These are phyloP conservation scores for Chondrosia reniformis DNA, from an alignment of 37 sponge, comb jelly and placozoan genomes.

Conservation along the genomic window DNA sequence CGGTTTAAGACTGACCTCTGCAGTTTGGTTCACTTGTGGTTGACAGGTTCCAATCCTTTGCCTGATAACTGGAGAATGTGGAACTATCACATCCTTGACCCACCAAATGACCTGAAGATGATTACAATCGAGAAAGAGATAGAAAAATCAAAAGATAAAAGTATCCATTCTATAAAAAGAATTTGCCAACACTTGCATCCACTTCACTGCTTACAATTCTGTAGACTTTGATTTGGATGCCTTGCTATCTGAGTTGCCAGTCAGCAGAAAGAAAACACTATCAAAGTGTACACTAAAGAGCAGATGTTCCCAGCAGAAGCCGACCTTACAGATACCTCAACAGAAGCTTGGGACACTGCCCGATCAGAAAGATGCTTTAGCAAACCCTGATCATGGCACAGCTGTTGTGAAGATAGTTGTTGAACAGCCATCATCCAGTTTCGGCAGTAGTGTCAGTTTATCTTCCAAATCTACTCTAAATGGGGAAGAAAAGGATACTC, in stretches of 20 bases:
- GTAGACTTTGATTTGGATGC: constrained; percentile 21
- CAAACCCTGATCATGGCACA: not conserved
- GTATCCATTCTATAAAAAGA: not conserved
- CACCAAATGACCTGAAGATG: constrained; percentile 52
- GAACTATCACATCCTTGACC: constrained; percentile 57
- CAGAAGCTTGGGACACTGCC: not conserved
- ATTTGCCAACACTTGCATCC: too few species aligned
- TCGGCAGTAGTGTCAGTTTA: too few species aligned
- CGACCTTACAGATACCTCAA: not conserved
- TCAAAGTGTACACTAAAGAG: too few species aligned
- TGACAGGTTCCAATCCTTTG: constrained; percentile 43
- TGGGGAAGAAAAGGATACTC: too few species aligned
- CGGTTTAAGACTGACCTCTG: constrained; percentile 66
- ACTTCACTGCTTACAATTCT: not conserved
- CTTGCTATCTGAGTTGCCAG: too few species aligned
- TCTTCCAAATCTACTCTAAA: too few species aligned
- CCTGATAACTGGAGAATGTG: constrained; percentile 59
- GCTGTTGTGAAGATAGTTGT: not conserved
- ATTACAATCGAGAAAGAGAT: constrained; percentile 29
- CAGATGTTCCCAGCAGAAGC: not conserved
- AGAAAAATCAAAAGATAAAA: constrained; percentile 4
- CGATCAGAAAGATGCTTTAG: not conserved
- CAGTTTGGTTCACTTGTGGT: constrained; percentile 68
- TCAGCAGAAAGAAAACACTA: too few species aligned
- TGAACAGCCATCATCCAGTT: not conserved